phyloP scores from a whole-genome alignment of 2,797 vertebrate genomes.

The Manis javanica region DNA sequence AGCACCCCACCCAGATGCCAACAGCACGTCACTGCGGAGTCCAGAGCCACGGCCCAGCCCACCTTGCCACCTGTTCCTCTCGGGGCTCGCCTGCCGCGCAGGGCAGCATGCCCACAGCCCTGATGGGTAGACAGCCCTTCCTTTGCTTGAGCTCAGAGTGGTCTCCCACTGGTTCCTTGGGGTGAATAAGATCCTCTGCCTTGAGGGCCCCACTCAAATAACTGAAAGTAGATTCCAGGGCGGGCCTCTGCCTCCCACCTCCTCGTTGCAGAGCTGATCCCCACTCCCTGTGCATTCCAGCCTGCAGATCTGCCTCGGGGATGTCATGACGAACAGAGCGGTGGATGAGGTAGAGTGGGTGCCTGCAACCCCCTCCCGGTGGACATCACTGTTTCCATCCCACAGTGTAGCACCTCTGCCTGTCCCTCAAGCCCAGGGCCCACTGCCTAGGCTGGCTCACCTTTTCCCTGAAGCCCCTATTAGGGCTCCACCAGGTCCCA shows the following conservation, averaged over 20 bases:
- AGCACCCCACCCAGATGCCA: neutral
- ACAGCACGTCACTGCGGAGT: neutral
- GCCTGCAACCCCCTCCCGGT: neutral
- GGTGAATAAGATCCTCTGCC: neutral
- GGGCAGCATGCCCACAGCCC: neutral
- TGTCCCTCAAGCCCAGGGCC: neutral
- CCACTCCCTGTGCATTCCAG: constrained; percentile 83
- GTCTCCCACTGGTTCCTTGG: neutral
- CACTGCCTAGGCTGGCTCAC: neutral
- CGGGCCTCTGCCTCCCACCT: neutral
- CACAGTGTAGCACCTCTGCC: neutral
- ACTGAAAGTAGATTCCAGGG: neutral
- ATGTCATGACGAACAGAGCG: constrained; percentile 91
- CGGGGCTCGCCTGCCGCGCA: neutral
- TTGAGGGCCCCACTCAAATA: neutral
- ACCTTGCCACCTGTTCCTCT: neutral
- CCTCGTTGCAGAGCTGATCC: neutral
- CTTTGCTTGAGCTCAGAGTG: neutral
- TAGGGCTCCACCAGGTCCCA: neutral
- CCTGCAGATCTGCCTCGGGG: constrained; percentile 91
- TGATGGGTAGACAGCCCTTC: neutral
- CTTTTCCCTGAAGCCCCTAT: neutral
- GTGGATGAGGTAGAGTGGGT: constrained; percentile 92
- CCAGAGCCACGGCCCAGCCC: neutral
- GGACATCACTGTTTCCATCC: neutral